Conservation (phyloP, 2,888 invertebrate genomes). For the Chymomyza amoena region DNA sequence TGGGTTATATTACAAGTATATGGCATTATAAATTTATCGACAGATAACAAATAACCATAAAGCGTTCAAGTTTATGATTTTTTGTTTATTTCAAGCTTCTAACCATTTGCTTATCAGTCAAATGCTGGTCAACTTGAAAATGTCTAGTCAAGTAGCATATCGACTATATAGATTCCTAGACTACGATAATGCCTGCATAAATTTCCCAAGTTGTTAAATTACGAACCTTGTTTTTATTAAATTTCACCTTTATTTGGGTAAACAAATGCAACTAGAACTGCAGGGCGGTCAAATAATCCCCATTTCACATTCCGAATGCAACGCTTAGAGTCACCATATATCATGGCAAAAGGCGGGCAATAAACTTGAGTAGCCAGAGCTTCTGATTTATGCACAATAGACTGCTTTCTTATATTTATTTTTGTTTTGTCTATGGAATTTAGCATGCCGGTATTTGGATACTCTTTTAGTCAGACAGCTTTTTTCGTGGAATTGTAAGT, state of each 20-base stretch:
- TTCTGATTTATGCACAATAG: background rate
- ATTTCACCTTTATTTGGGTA: too few species aligned
- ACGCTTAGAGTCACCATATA: background rate
- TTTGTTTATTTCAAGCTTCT: background rate
- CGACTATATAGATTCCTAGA: background rate
- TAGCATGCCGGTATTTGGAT: too few species aligned
- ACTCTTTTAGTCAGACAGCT: too few species aligned
- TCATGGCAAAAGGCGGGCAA: background rate
- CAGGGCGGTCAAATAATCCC: too few species aligned
- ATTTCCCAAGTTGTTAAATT: background rate
- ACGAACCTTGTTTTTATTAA: too few species aligned
- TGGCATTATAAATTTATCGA: too few species aligned
- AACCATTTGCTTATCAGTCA: background rate
- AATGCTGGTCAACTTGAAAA: background rate
- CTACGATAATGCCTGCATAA: background rate
- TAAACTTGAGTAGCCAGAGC: background rate
- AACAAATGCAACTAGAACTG: too few species aligned
- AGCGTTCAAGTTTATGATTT: background rate
- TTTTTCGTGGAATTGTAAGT: too few species aligned
- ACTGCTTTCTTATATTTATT: background rate
- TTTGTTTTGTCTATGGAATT: background rate
- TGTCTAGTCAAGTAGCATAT: background rate
- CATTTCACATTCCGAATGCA: background rate
- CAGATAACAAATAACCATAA: too few species aligned
- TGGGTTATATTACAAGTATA: background rate